phyloP scores from a whole-genome alignment of 2,888 invertebrate genomes.

The Bembecia ichneumoniformis region DNA sequence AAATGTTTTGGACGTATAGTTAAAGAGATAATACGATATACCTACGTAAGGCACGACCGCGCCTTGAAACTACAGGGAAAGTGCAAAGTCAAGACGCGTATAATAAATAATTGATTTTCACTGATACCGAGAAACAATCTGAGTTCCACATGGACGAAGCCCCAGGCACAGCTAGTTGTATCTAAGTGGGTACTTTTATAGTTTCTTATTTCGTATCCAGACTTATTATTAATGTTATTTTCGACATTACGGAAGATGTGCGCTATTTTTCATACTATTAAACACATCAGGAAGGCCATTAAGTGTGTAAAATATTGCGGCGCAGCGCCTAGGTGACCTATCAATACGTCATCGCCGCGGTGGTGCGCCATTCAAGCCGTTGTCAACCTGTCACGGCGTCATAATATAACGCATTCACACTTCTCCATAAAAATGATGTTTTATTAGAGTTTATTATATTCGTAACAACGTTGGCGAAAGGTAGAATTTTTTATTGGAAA shows the following conservation, averaged over 20 bases:
- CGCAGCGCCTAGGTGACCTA: conserved; percentile 35
- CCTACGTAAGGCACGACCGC: too few relatives aligned
- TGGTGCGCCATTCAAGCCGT: conserved; percentile 18
- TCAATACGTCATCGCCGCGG: conserved; percentile 43
- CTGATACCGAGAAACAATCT: too few relatives aligned
- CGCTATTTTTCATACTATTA: conserved; percentile 46
- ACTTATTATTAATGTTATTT: background rate
- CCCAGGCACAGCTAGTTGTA: too few relatives aligned
- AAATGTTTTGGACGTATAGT: too few relatives aligned
- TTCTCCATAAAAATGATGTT: conserved; percentile 46
- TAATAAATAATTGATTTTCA: too few relatives aligned
- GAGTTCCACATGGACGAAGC: too few relatives aligned
- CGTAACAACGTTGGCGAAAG: background rate
- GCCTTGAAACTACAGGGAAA: too few relatives aligned
- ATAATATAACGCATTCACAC: conserved; percentile 9
- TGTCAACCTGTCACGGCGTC: too few relatives aligned
- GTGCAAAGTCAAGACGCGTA: too few relatives aligned
- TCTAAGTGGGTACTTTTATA: too few relatives aligned
- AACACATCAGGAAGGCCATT: conserved; percentile 44
- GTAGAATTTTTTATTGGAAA: background rate
- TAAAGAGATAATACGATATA: too few relatives aligned
- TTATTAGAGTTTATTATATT: conserved; percentile 25
- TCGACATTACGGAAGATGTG: background rate
- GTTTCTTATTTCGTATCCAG: background rate
- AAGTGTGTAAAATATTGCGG: conserved; percentile 40